A percentile compares a stretch with the other conserved stretches of the same genome.
These are phyloP conservation scores for Riptortus pedestris DNA, from an alignment of 1,140 invertebrate species.

Conservation along the genomic window DNA sequence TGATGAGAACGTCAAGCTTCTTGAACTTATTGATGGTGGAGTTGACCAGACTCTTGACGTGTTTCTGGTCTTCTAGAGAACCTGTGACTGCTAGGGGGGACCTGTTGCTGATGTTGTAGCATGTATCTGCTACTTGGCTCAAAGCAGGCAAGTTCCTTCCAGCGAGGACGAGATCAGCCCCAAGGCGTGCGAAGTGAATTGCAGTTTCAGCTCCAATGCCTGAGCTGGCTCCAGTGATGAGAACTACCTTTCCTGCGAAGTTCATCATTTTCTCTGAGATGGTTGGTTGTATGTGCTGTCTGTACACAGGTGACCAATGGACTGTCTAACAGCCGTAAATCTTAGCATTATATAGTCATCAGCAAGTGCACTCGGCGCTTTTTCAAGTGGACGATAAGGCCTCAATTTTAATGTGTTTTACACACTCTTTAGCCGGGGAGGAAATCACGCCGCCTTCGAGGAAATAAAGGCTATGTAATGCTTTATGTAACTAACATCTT, in stretches of 20 bases:
- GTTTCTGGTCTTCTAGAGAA: constrained; percentile 55
- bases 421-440: too few species aligned
- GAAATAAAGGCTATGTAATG: too few species aligned
- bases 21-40: constrained; percentile 57
- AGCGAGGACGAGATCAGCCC: constrained; percentile 55
- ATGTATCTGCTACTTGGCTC: constrained; percentile 50
- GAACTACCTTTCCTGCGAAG: constrained; percentile 54
- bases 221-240: constrained; percentile 70
- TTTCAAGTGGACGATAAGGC: neutral
- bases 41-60: constrained; percentile 58
- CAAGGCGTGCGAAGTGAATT: constrained; percentile 58
- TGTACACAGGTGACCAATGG: too few species aligned
- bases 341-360: neutral
- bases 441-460: too few species aligned
- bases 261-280: constrained; percentile 38
- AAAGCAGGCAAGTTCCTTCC: constrained; percentile 62
- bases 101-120: constrained; percentile 38
- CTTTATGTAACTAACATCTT: too few species aligned
- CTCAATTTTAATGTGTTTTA: neutral
- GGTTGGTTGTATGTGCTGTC: neutral
- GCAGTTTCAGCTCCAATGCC: constrained; percentile 78
- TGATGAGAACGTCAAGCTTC: constrained; percentile 66
- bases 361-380: neutral
- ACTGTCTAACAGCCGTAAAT: neutral
- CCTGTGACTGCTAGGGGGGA: neutral